Conservation (phyloP, 2,888 invertebrate genomes). For the Aphidoletes aphidimyza region DNA sequence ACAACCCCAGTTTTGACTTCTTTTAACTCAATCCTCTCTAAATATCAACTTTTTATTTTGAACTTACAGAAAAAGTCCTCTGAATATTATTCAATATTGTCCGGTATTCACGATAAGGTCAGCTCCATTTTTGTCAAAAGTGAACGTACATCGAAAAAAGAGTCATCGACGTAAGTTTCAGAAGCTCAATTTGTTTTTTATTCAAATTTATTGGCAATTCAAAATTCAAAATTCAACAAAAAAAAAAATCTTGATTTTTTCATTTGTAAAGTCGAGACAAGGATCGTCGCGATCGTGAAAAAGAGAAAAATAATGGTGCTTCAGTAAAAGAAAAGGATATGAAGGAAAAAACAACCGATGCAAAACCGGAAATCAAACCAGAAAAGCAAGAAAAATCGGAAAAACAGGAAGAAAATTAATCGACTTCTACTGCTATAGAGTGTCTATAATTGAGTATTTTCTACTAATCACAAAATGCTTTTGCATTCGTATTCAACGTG, state of each 20-base stretch:
- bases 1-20: too few relatives aligned
- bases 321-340: conserved; percentile 64
- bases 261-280: conserved; percentile 69
- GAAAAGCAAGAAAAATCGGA: conserved; percentile 16
- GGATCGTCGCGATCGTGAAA: conserved; percentile 69
- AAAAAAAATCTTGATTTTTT: not conserved
- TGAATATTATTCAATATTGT: conserved; percentile 61
- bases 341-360: not conserved
- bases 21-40: conserved; percentile 29
- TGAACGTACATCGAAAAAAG: conserved; percentile 59
- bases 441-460: not conserved
- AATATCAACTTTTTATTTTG: not conserved
- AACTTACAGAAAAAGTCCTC: conserved; percentile 61
- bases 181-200: conserved; percentile 56
- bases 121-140: conserved; percentile 61
- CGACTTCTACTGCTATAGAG: not conserved
- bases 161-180: conserved; percentile 11
- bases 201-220: conserved; percentile 55
- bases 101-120: conserved; percentile 61
- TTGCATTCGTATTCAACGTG: not conserved
- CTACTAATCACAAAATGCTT: not conserved
- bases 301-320: conserved; percentile 57
- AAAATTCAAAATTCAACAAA: too few relatives aligned
- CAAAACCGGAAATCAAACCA: conserved; percentile 18
- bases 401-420: conserved; percentile 12